Evolutionary conservation across 2,113 vertebrate species (phyloP).

Genomic region (Delphinus delphis): DNA sequence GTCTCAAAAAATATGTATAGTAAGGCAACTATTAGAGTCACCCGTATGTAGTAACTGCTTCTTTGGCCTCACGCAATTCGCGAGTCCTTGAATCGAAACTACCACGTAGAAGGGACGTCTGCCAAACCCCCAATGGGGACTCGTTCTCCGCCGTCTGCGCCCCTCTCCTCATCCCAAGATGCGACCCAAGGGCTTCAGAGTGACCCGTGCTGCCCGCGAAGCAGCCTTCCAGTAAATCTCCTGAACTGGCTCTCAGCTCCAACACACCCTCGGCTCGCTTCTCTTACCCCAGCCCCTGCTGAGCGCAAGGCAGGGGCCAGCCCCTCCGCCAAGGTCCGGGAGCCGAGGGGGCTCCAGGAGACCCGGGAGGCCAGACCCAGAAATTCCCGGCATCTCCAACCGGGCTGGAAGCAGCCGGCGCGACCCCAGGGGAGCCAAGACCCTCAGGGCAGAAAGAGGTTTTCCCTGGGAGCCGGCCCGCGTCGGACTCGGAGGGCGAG

Average conservation of each 20-base stretch:
- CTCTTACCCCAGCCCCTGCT: neutral
- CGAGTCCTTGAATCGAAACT: neutral
- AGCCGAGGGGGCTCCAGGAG: neutral
- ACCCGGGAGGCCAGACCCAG: neutral
- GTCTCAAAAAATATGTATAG: neutral
- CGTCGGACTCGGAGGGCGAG: rapidly evolving
- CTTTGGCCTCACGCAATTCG: neutral
- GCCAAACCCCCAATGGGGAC: neutral
- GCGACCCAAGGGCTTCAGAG: neutral
- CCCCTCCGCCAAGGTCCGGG: neutral
- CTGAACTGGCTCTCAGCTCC: neutral
- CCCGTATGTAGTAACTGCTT: neutral
- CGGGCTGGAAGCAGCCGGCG: neutral
- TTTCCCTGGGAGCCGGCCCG: neutral
- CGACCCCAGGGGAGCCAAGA: neutral
- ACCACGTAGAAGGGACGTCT: neutral
- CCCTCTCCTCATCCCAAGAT: neutral
- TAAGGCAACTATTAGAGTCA: neutral
- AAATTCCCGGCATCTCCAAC: neutral
- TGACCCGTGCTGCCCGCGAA: neutral
- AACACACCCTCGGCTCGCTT: neutral
- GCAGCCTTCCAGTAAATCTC: neutral
- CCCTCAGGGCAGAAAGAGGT: neutral
- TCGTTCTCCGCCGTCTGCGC: neutral
- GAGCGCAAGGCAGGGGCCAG: neutral